Conservation (phyloP, 1,140 invertebrate species). For the Dendroctonus ponderosae region DNA sequence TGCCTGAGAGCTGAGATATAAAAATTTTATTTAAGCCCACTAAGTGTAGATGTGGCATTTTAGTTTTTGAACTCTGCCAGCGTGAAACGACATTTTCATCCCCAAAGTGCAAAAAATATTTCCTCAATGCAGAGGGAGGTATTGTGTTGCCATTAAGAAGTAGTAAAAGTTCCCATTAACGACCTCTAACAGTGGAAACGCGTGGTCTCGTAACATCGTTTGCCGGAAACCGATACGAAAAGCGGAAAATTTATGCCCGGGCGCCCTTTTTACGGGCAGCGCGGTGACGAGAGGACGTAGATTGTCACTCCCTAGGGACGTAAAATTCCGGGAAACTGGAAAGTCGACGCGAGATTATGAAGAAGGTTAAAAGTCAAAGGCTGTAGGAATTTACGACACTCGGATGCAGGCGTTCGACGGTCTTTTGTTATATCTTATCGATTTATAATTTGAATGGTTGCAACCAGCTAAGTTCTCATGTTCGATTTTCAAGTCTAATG, state of each 20-base stretch:
- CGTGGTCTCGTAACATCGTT: slow-evolving; percentile 23
- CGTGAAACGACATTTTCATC: no score
- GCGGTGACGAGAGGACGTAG: slow-evolving; percentile 30
- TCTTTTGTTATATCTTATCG: no score
- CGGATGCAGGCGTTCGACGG: background rate
- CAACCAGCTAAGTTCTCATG: no score
- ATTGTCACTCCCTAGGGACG: slow-evolving; percentile 31
- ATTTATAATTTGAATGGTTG: no score
- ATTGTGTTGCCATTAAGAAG: background rate
- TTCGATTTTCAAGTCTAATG: no score
- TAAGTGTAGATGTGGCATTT: no score
- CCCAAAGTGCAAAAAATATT: no score
- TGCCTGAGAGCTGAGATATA: no score
- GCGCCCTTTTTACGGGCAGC: slow-evolving; percentile 31
- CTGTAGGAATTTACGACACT: slow-evolving; percentile 16
- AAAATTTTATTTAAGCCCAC: no score
- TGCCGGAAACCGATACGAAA: slow-evolving; percentile 33
- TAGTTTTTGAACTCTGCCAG: no score
- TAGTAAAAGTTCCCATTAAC: background rate
- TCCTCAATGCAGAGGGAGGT: no score
- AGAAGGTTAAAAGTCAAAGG: slow-evolving; percentile 19
- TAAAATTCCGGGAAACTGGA: slow-evolving; percentile 28
- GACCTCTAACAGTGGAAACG: background rate
- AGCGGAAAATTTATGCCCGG: slow-evolving; percentile 35
- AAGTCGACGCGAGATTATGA: slow-evolving; percentile 20